phyloP scores from a whole-genome alignment of 37 sponge, comb jelly and placozoan genomes.

The Axinella damicornis region DNA sequence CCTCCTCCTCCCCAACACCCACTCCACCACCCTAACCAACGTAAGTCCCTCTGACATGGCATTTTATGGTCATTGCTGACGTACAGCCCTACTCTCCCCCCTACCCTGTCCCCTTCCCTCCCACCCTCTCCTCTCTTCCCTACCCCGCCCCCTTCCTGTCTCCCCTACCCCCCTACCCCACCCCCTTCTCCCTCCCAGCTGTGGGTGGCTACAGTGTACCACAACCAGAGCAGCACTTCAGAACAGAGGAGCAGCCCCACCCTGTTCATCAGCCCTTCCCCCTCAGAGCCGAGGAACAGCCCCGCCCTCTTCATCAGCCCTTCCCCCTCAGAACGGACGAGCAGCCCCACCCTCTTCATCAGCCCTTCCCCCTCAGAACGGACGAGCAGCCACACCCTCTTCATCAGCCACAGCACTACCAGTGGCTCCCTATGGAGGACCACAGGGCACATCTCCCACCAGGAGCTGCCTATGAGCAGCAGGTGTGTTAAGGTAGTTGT shows the following conservation, averaged over 20 bases:
- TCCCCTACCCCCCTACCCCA: conserved; percentile 1
- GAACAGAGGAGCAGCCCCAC: too few relatives aligned
- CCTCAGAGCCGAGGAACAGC: too few relatives aligned
- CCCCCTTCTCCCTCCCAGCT: neutral
- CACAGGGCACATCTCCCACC: neutral
- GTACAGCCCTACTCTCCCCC: too few relatives aligned
- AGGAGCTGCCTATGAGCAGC: neutral
- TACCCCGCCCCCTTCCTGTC: conserved; percentile 1
- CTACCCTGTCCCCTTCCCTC: too few relatives aligned
- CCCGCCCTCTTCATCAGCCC: too few relatives aligned
- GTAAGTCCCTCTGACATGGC: too few relatives aligned
- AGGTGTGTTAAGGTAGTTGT: too few relatives aligned
- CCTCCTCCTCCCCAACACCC: neutral
- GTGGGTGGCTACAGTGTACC: neutral
- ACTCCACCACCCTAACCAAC: neutral
- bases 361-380: neutral
- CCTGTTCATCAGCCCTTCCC: too few relatives aligned
- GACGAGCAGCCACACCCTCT: neutral
- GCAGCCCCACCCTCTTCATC: neutral
- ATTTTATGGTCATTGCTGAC: too few relatives aligned
- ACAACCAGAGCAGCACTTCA: neutral
- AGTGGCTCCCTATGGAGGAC: neutral
- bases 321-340: too few relatives aligned
- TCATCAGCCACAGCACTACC: neutral
- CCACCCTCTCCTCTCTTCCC: too few relatives aligned